Evolutionary conservation across 2,797 vertebrate genomes (phyloP).

Genomic region (Ambastaia sidthimunki): DNA sequence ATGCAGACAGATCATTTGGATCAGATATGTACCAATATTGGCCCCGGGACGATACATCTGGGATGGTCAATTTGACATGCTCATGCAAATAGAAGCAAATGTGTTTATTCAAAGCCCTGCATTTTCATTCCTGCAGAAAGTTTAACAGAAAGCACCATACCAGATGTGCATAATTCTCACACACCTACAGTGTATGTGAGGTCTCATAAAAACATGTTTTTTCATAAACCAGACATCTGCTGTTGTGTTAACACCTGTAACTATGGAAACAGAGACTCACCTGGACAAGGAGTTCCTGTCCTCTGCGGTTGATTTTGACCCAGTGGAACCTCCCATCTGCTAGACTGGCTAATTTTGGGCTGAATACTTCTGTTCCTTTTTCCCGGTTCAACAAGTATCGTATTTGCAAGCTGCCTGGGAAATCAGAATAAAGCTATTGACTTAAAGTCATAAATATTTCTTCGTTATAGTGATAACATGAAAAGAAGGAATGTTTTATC

Average conservation of each 20-base stretch:
- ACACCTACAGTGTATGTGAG: too few relatives aligned
- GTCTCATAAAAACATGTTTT: neutral
- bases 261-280: constrained; percentile 67
- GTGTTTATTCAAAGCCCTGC: neutral
- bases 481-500: too few relatives aligned
- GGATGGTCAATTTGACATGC: neutral
- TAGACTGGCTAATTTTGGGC: constrained; percentile 80
- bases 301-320: constrained; percentile 86
- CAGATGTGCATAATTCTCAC: neutral
- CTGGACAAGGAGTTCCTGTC: constrained; percentile 86
- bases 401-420: constrained; percentile 91
- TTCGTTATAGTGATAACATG: too few relatives aligned
- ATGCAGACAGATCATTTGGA: constrained; percentile 17
- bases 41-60: neutral
- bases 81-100: neutral
- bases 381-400: constrained; percentile 85
- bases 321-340: constrained; percentile 87
- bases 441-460: constrained; percentile 6
- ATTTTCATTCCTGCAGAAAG: neutral
- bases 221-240: neutral
- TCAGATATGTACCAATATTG: constrained; percentile 21
- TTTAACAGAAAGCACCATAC: neutral
- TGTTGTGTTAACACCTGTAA: neutral
- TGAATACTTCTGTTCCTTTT: constrained; percentile 82
- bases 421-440: constrained; percentile 46